phyloP scores from a whole-genome alignment of 2,113 vertebrate genomes.

The Phylloscopus trochilus region DNA sequence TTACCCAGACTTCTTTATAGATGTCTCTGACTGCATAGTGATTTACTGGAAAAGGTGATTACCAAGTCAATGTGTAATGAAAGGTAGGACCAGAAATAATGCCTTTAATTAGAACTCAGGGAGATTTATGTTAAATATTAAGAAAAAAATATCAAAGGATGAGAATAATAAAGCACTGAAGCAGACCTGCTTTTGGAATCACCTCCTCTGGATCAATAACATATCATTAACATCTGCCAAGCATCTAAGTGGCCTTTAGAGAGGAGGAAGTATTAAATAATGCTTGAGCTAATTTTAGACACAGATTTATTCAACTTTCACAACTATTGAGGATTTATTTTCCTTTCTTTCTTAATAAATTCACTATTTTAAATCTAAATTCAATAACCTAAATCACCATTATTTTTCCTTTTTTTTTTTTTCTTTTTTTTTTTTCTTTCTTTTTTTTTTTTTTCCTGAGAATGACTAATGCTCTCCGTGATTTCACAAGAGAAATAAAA shows the following conservation, averaged over 20 bases:
- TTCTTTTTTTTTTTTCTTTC: neutral
- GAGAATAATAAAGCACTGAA: neutral
- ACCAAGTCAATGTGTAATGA: neutral
- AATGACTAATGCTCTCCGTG: neutral
- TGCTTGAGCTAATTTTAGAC: neutral
- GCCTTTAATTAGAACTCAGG: neutral
- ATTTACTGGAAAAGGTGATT: neutral
- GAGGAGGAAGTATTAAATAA: neutral
- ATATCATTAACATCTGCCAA: neutral
- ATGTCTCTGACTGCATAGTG: neutral
- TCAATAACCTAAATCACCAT: neutral
- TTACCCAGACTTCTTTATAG: neutral
- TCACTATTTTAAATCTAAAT: neutral
- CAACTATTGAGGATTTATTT: neutral
- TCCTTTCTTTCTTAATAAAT: neutral
- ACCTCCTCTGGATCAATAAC: neutral
- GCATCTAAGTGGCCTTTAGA: neutral
- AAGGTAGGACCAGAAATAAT: neutral
- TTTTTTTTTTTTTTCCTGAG: neutral
- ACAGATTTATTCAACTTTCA: neutral
- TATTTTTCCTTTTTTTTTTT: neutral
- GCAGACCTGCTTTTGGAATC: neutral
- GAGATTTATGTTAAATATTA: neutral
- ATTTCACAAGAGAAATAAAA: neutral
- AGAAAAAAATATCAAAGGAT: neutral